A percentile compares a stretch with the other conserved stretches of the same genome.
These are phyloP conservation scores for Lasioglossum calceatum DNA, from an alignment of 2,888 invertebrate genomes.

Conservation along the genomic window DNA sequence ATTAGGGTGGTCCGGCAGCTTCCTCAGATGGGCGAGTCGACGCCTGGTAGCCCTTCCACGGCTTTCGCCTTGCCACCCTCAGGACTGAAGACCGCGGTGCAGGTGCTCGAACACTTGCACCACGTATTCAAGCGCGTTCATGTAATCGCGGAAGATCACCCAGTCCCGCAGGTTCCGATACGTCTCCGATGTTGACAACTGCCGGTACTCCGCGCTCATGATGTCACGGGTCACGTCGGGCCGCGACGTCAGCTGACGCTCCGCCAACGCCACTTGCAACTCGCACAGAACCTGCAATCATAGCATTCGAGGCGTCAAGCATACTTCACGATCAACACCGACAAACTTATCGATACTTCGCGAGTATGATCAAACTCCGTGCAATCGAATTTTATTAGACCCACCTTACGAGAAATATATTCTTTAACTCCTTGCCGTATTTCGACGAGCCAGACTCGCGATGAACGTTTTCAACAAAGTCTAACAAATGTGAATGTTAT, in stretches of 20 bases:
- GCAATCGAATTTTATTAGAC: not conserved
- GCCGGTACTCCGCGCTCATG: slow-evolving; percentile 83
- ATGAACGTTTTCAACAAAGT: no score
- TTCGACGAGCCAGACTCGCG: no score
- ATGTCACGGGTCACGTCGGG: slow-evolving; percentile 84
- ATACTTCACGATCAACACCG: not conserved
- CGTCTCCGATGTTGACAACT: slow-evolving; percentile 76
- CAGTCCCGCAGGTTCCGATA: slow-evolving; percentile 86
- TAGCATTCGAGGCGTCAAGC: not conserved
- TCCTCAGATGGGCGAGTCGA: slow-evolving; percentile 76
- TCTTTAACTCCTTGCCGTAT: not conserved
- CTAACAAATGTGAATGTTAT: no score
- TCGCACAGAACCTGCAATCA: slow-evolving; percentile 88
- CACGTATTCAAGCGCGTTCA: slow-evolving; percentile 87
- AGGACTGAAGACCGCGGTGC: slow-evolving; percentile 75
- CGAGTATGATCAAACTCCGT: no score
- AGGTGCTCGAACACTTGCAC: slow-evolving; percentile 85
- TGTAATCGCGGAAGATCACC: slow-evolving; percentile 88
- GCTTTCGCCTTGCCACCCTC: slow-evolving; percentile 79
- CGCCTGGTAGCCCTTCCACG: slow-evolving; percentile 75
- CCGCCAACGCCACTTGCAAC: slow-evolving; percentile 87
- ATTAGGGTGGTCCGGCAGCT: slow-evolving; percentile 65
- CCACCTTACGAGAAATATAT: not conserved
- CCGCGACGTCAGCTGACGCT: slow-evolving; percentile 77
- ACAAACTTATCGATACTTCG: not conserved